Percentiles rank a stretch among this genome's conserved stretches.
phyloP scores from a whole-genome alignment of 2,797 vertebrate genomes.

The Rhinoraja longicauda region DNA sequence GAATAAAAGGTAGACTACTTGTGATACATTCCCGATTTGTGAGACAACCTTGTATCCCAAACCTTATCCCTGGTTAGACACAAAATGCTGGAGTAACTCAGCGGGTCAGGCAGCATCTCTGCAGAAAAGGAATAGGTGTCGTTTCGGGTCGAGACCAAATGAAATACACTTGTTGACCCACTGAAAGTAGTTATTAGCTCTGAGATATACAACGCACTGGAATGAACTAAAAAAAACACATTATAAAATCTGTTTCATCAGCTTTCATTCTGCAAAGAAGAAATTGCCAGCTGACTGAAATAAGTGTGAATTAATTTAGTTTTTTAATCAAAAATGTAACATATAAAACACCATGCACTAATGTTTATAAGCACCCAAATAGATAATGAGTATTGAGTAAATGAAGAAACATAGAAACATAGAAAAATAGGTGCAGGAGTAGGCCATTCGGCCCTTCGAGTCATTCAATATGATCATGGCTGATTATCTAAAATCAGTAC shows the following conservation, averaged over 20 bases:
- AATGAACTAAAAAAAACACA: not conserved
- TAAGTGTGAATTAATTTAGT: not conserved
- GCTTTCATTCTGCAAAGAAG: not conserved
- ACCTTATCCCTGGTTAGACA: not conserved
- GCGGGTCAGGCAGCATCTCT: too few relatives aligned
- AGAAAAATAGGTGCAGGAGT: too few relatives aligned
- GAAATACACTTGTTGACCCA: not conserved
- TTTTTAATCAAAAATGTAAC: not conserved
- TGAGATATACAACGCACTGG: not conserved
- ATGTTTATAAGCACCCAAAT: not conserved
- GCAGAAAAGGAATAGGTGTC: too few relatives aligned
- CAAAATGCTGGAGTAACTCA: too few relatives aligned
- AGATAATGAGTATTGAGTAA: not conserved
- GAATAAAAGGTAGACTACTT: not conserved
- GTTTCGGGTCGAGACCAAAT: not conserved
- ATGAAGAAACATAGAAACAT: too few relatives aligned
- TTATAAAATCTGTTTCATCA: not conserved
- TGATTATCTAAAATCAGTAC: too few relatives aligned
- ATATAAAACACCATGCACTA: not conserved
- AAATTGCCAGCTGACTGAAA: not conserved
- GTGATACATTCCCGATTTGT: not conserved
- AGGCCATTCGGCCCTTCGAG: too few relatives aligned
- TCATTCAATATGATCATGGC: too few relatives aligned
- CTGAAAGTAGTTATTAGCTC: not conserved
- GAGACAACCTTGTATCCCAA: not conserved